These are phyloP conservation scores for Leuciscus idus DNA, from an alignment of 2,113 vertebrate genomes.

Conservation along the genomic window DNA sequence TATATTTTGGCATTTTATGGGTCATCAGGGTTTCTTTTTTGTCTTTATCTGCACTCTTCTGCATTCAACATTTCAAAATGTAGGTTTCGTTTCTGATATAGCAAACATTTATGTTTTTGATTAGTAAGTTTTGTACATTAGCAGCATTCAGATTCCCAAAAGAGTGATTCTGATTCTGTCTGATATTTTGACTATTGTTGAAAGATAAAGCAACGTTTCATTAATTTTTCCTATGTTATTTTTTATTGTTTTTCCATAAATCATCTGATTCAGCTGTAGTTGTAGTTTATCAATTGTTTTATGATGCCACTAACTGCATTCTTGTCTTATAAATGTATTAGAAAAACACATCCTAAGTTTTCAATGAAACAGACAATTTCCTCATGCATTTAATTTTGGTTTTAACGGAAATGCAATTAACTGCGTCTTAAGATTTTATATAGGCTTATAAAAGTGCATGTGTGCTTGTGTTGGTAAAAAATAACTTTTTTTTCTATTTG, in stretches of 20 bases:
- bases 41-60: background rate
- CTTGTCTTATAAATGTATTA: slow-evolving; percentile 51
- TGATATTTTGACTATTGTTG: background rate
- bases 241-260: background rate
- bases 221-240: background rate
- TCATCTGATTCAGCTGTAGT: background rate
- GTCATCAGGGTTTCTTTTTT: background rate
- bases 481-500: slow-evolving; percentile 46
- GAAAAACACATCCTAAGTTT: slow-evolving; percentile 16
- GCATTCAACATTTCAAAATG: background rate
- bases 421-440: slow-evolving; percentile 51
- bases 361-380: slow-evolving; percentile 37
- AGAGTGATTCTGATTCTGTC: background rate
- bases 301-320: slow-evolving; percentile 27
- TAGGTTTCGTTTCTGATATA: background rate
- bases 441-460: slow-evolving; percentile 47
- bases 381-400: slow-evolving; percentile 30
- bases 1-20: background rate
- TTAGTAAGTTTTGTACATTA: background rate
- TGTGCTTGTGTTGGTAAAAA: slow-evolving; percentile 47
- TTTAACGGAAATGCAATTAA: slow-evolving; percentile 56
- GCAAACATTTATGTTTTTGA: background rate
- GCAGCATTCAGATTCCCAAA: background rate
- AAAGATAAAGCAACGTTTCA: background rate
- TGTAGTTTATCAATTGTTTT: slow-evolving; percentile 35